Conservation (phyloP, 2,888 invertebrate genomes). For the Diaphora mendica region DNA sequence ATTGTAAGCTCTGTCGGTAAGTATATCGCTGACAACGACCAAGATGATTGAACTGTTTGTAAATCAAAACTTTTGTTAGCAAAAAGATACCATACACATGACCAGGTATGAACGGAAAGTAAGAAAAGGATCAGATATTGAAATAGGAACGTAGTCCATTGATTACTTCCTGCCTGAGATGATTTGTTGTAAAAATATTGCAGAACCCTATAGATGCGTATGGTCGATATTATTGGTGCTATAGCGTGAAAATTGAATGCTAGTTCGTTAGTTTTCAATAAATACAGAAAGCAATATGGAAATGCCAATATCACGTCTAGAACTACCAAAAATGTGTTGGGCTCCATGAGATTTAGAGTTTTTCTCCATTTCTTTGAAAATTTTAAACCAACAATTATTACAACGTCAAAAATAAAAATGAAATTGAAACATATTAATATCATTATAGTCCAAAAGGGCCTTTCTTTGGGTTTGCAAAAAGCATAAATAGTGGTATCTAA, state of each 20-base stretch:
- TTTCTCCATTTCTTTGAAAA: conserved; percentile 79
- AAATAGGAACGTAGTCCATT: conserved; percentile 81
- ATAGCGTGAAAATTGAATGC: conserved; percentile 69
- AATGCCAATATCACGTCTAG: conserved; percentile 72
- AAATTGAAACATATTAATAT: conserved; percentile 69
- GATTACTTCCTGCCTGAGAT: conserved; percentile 81
- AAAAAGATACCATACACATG: conserved; percentile 81
- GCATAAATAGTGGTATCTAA: conserved; percentile 77
- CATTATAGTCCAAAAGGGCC: conserved; percentile 67
- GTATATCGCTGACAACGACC: conserved; percentile 72
- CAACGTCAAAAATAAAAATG: conserved; percentile 72
- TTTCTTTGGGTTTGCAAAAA: conserved; percentile 60
- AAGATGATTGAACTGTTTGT: conserved; percentile 69
- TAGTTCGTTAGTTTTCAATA: conserved; percentile 51
- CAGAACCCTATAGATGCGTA: conserved; percentile 77
- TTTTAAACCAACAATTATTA: conserved; percentile 73
- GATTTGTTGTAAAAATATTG: conserved; percentile 77
- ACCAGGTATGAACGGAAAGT: conserved; percentile 78
- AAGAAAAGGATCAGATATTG: conserved; percentile 80
- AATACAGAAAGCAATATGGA: conserved; percentile 74
- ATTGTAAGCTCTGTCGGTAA: conserved; percentile 72
- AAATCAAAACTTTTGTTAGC: conserved; percentile 73
- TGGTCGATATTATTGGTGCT: conserved; percentile 72
- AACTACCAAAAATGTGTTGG: conserved; percentile 67
- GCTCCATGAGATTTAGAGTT: conserved; percentile 79